Percentiles rank a stretch among this genome's conserved stretches.
Conservation (phyloP, 2,888 invertebrate species). For the Junonia oenone region DNA sequence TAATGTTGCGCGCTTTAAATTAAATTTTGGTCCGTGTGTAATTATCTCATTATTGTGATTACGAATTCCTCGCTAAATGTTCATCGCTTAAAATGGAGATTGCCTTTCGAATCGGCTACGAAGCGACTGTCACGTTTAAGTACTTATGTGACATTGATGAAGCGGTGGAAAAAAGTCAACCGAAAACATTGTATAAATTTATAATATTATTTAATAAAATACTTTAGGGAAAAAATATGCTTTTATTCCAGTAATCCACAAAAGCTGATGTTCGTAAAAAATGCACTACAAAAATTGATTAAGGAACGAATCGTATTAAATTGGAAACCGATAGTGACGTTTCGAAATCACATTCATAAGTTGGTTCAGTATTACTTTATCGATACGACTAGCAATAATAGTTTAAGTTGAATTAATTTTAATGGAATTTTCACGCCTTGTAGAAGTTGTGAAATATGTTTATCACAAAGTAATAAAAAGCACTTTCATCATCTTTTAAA, state of each 20-base stretch:
- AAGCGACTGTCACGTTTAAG: conserved; percentile 45
- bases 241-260: conserved; percentile 12
- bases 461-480: conserved; percentile 64
- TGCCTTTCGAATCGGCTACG: conserved; percentile 52
- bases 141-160: not conserved
- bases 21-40: conserved; percentile 79
- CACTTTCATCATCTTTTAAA: conserved; percentile 37
- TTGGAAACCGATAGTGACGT: conserved; percentile 79
- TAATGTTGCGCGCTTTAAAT: conserved; percentile 79
- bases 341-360: conserved; percentile 79
- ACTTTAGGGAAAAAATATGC: not conserved
- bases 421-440: conserved; percentile 77
- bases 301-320: conserved; percentile 80
- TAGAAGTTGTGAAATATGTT: conserved; percentile 75
- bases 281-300: conserved; percentile 70
- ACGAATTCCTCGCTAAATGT: conserved; percentile 76
- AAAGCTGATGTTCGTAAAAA: conserved; percentile 43
- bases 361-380: conserved; percentile 74
- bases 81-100: conserved; percentile 70
- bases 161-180: not conserved
- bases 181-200: not conserved
- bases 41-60: conserved; percentile 80
- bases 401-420: conserved; percentile 78
- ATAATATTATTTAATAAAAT: not conserved
- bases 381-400: conserved; percentile 75